These are phyloP conservation scores for Mastacembelus armatus DNA, from an alignment of 2,797 vertebrate genomes.

Conservation along the genomic window DNA sequence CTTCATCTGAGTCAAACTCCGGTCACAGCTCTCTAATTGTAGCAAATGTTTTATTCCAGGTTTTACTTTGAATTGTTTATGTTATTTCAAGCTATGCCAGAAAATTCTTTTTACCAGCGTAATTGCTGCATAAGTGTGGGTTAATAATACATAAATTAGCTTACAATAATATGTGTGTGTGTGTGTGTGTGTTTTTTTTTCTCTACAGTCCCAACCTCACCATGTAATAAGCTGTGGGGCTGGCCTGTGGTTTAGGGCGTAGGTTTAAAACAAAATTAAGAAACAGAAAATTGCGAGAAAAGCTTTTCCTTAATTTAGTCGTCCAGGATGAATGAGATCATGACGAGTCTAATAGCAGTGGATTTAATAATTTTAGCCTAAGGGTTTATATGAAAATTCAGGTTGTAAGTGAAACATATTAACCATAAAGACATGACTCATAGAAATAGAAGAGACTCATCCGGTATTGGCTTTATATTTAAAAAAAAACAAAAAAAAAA, in stretches of 20 bases:
- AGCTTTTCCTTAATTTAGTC: conserved; percentile 66
- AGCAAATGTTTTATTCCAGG: conserved; percentile 24
- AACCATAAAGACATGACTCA: conserved; percentile 63
- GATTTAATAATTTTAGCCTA: conserved; percentile 63
- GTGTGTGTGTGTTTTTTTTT: too few relatives aligned
- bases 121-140: conserved; percentile 44
- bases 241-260: conserved; percentile 70
- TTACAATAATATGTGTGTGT: conserved; percentile 50
- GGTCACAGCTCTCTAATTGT: conserved; percentile 55
- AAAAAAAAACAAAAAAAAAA: conserved; percentile 66
- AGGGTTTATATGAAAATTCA: conserved; percentile 65
- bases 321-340: conserved; percentile 71
- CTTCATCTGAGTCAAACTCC: conserved; percentile 61
- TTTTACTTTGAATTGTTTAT: conserved; percentile 29
- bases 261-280: conserved; percentile 67
- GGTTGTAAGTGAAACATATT: conserved; percentile 59
- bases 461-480: conserved; percentile 41
- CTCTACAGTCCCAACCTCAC: conserved; percentile 40
- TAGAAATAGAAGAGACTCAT: conserved; percentile 49
- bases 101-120: background rate
- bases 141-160: conserved; percentile 62
- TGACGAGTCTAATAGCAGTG: conserved; percentile 52
- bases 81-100: conserved; percentile 19
- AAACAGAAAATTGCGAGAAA: conserved; percentile 55
- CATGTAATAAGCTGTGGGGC: conserved; percentile 65